Evolutionary conservation across 2,797 vertebrate genomes (phyloP).

Genomic region (Yasuhikotakia modesta): DNA sequence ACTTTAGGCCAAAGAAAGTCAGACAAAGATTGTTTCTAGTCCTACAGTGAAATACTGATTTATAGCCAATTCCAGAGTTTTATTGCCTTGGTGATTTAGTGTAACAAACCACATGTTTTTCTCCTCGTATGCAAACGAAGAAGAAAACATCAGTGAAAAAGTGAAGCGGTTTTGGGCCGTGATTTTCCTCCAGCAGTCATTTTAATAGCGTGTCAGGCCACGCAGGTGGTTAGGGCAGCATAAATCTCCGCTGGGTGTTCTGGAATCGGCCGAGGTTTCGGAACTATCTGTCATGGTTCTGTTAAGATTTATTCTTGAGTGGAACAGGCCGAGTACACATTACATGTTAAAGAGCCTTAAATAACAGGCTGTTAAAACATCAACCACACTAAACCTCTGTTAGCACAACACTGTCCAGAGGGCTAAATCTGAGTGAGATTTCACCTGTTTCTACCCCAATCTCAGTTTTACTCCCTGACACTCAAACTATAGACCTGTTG

Average conservation of each 20-base stretch:
- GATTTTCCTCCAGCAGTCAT: conserved; percentile 35
- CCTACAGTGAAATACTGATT: conserved; percentile 1
- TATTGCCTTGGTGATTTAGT: conserved; percentile 21
- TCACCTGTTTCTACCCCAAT: background rate
- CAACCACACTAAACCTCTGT: conserved; percentile 20
- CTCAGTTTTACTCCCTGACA: background rate
- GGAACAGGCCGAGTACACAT: conserved; percentile 47
- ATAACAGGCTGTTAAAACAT: conserved; percentile 44
- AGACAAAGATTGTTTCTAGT: conserved; percentile 5
- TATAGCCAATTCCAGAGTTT: conserved; percentile 3
- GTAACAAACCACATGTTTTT: conserved; percentile 10
- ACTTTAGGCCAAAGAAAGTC: background rate
- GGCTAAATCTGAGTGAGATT: background rate
- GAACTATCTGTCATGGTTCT: conserved; percentile 45
- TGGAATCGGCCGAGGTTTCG: conserved; percentile 32
- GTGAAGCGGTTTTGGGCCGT: conserved; percentile 39
- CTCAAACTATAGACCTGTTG: background rate
- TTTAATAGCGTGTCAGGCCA: conserved; percentile 48
- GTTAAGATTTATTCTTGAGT: conserved; percentile 53
- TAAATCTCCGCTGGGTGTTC: conserved; percentile 51
- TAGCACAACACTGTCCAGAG: conserved; percentile 3
- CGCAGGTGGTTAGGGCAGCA: conserved; percentile 42
- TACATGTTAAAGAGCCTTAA: conserved; percentile 50
- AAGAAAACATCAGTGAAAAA: conserved; percentile 18
- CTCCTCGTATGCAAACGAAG: conserved; percentile 5